A percentile compares a stretch with the other conserved stretches of the same genome.
Conservation (phyloP, 1,140 invertebrate species). For the Micrasema longulum region DNA sequence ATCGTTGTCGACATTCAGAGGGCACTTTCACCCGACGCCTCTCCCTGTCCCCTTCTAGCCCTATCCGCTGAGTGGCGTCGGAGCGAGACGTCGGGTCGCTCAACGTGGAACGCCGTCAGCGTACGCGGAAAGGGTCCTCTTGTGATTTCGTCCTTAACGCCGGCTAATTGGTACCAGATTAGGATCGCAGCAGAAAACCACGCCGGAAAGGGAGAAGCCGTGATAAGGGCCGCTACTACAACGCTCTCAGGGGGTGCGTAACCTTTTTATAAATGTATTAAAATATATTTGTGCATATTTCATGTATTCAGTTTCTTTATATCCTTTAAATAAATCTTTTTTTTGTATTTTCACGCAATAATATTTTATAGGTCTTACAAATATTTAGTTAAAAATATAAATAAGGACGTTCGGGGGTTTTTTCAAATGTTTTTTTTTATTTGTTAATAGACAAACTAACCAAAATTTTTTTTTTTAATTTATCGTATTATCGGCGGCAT, state of each 20-base stretch:
- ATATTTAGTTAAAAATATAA: no score
- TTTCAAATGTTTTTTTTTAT: no score
- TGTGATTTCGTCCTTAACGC: slow-evolving; percentile 73
- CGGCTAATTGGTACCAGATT: slow-evolving; percentile 80
- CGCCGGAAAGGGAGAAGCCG: slow-evolving; percentile 74
- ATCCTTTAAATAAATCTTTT: no score
- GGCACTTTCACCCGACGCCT: slow-evolving; percentile 37
- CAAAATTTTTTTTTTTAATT: no score
- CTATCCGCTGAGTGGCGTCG: slow-evolving; percentile 57
- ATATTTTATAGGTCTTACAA: no score
- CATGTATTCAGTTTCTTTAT: no score
- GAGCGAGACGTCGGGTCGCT: slow-evolving; percentile 57
- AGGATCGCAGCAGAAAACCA: slow-evolving; percentile 81
- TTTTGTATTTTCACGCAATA: no score
- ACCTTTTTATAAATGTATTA: no score
- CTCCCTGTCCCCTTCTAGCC: slow-evolving; percentile 44
- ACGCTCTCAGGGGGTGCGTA: slow-evolving; percentile 78
- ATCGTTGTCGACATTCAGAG: slow-evolving; percentile 68
- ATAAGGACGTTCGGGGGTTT: no score
- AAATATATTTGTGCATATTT: no score
- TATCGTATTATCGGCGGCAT: no score
- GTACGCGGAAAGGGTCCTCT: slow-evolving; percentile 58
- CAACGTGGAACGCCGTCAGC: slow-evolving; percentile 57
- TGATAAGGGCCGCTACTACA: slow-evolving; percentile 81
- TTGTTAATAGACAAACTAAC: no score